Percentiles rank a stretch among this genome's conserved stretches.
Evolutionary conservation across 2,113 vertebrate species (phyloP).

Genomic region (Eublepharis macularius): DNA sequence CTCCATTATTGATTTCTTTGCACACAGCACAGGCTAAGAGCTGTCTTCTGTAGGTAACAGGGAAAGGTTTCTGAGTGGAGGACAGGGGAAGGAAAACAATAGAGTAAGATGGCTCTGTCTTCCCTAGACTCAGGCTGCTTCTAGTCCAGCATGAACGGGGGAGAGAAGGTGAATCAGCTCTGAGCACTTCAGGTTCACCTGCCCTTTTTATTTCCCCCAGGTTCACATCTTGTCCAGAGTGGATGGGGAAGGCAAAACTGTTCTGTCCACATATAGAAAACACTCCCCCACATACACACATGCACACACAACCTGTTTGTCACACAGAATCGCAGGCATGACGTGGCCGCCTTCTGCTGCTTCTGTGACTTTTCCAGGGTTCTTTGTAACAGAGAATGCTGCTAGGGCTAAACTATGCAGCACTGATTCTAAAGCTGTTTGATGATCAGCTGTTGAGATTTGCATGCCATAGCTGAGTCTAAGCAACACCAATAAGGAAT

Average conservation of each 20-base stretch:
- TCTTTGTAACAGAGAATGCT: not conserved
- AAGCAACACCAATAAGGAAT: conserved; percentile 38
- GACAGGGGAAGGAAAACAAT: too few relatives aligned
- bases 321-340: not conserved
- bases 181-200: not conserved
- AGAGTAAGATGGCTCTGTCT: too few relatives aligned
- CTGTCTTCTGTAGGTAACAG: not conserved
- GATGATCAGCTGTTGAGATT: conserved; percentile 21
- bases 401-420: not conserved
- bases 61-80: too few relatives aligned
- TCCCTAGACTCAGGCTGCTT: too few relatives aligned
- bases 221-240: not conserved
- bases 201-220: too few relatives aligned
- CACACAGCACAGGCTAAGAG: not conserved
- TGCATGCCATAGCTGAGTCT: conserved; percentile 16
- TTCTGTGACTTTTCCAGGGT: not conserved
- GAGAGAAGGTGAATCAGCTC: not conserved
- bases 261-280: not conserved
- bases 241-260: not conserved
- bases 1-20: not conserved
- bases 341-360: not conserved
- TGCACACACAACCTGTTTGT: not conserved
- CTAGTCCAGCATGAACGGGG: not conserved
- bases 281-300: not conserved
- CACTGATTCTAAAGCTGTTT: conserved; percentile 21